Base-by-base conservation (phyloP, 2,113 vertebrate genomes). In the Maccullochella peelii region DNA sequence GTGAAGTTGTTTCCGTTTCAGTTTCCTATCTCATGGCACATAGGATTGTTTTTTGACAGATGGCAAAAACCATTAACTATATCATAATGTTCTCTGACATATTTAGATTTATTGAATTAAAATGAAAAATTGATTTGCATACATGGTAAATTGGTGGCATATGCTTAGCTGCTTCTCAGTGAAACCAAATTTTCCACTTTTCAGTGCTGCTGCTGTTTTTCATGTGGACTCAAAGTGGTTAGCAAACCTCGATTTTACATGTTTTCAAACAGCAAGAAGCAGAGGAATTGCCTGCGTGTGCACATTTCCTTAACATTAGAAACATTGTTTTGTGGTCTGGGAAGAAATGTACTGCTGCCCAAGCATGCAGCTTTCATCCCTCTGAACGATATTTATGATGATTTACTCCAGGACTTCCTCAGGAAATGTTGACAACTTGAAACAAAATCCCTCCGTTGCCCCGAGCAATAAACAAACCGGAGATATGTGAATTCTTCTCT, bases 361-460 rank as follows among this genome's bases (percentile, higher is more conserved):
- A 33, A 27, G 44, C 33, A 79, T 50, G 47, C 80, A 44, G 77
- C 83, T 91, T 91, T 91, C 87, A 92, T 90, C 73, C 80, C 61
- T 79, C 73, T 77, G 77, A 85, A 77, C 77, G 82, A 90, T 90
- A 92, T 91, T 92, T 84, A 85, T 87, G 87, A 92, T 92, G 85
- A 94, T 93, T 93, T 93, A 91, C 89, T 89, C 54, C 52, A 85
- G 75, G 75, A 91, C 90, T 92, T 94, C 91, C 92, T 93, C 84
- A 93, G 93, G 93, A 93, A 93, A 93, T 94, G 94, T 93, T 90
- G 92, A 94, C 92, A 91, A 93, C 91, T 93, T 93, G 86, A 93
- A 93, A 93, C 87, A 80, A 89, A 91, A 91, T 91, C 88, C 70
- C 83, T 85, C 79, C 47, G 52, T 86, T 71, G 84, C 90, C 86